Evolutionary conservation across 2,888 invertebrate genomes (phyloP).

Genomic region (Cantharis rustica): DNA sequence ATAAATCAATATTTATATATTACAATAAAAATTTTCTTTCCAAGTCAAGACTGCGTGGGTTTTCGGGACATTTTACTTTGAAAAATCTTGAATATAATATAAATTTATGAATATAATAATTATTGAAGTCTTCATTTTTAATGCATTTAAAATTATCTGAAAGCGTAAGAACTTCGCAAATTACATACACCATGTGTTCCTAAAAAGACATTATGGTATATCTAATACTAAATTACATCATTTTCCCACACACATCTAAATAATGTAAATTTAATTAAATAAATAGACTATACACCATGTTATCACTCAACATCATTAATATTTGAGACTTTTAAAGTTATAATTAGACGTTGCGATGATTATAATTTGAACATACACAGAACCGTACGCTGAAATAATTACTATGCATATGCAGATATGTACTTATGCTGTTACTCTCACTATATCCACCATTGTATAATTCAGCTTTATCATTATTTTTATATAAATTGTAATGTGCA

Average conservation of each 20-base stretch:
- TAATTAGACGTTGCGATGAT: constrained; percentile 22
- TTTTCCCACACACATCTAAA: constrained; percentile 34
- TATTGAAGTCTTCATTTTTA: background rate
- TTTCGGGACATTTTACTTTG: background rate
- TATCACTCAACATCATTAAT: constrained; percentile 12
- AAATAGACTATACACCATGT: constrained; percentile 23
- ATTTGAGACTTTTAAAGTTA: constrained; percentile 22
- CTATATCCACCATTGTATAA: background rate
- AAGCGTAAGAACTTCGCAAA: background rate
- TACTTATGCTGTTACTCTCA: background rate
- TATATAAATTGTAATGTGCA: background rate
- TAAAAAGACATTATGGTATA: background rate
- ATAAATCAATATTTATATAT: background rate
- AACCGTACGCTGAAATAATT: background rate
- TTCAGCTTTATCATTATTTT: background rate
- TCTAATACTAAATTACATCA: constrained; percentile 11
- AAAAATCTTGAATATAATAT: background rate
- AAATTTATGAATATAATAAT: background rate
- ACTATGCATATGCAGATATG: background rate
- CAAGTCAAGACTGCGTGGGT: background rate
- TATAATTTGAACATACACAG: constrained; percentile 7
- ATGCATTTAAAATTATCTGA: background rate
- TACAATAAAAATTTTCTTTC: background rate
- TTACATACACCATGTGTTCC: background rate
- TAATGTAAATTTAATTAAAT: constrained; percentile 38